Evolutionary conservation across 2,888 invertebrate genomes (phyloP), one percentile per base, ranked within the genome.

Genomic region (Heteromurus nitidus): DNA sequence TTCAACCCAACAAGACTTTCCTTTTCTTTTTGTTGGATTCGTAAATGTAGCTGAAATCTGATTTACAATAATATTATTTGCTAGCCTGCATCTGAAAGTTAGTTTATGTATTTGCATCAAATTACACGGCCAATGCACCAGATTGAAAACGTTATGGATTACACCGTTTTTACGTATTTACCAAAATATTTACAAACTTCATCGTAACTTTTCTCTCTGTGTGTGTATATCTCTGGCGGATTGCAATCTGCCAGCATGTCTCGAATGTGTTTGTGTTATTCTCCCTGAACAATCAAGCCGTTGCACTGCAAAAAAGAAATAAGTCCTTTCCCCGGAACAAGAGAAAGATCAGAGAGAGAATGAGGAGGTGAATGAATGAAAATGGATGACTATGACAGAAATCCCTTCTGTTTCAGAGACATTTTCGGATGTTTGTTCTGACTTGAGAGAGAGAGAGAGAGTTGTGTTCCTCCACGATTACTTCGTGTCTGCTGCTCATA

Each of bases 51-150:
- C n/a, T n/a, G n/a, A 60, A 60, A 60, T 26, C 55, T 60, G 60
- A 60, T 26, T 55, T 26, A 60, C 30, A 60, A 60, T n/a, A 18
- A 50, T 62, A 36, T 36, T 72, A 62, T 30, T 44, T 28, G 18
- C 36, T 22, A n/a, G 74, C 65, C 74, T 74, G 74, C 9, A 55
- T 55, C 55, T 74, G 74, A 74, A 65, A 74, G 62, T 24, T 65
- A 36, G 65, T 58, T 24, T 53, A 26, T 31, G 65, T 55, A 74
- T 74, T 74, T 74, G 74, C 74, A 65, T 74, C 74, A 67, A 74
- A 74, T 74, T 74, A 74, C 74, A 74, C 55, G 65, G 65, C 55
- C 65, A 74, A 44, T 74, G 74, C 74, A 65, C 65, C 55, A 53
- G 36, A 74, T 74, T 55, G 65, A 74, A 74, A 74, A 67, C 55